These are phyloP conservation scores for Pyrochroa serraticornis DNA, from an alignment of 2,888 invertebrate genomes.

Conservation along the genomic window DNA sequence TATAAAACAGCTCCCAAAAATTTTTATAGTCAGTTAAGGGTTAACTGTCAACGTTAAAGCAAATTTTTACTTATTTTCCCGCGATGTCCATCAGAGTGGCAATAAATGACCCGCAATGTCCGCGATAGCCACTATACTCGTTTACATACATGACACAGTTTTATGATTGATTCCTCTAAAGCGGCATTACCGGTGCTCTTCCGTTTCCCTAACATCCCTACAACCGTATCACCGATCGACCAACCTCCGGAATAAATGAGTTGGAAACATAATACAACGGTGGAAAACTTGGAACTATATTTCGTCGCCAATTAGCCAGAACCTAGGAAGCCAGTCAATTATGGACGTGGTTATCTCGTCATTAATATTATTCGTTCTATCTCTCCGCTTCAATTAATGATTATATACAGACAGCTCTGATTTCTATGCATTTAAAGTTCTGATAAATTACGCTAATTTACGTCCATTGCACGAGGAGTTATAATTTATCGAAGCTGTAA, in stretches of 20 bases:
- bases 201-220: constrained; percentile 6
- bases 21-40: no score
- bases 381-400: constrained; percentile 13
- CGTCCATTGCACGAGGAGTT: background rate
- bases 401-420: constrained; percentile 7
- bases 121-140: background rate
- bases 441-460: constrained; percentile 18
- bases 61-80: no score
- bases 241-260: constrained; percentile 15
- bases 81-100: no score
- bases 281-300: constrained; percentile 8
- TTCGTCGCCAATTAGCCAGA: constrained; percentile 11
- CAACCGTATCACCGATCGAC: constrained; percentile 4
- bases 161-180: constrained; percentile 16
- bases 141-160: constrained; percentile 12
- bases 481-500: no score
- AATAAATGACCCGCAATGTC: no score
- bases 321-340: constrained; percentile 7
- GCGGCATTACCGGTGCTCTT: constrained; percentile 16
- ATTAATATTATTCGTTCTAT: constrained; percentile 15
- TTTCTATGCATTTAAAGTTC: constrained; percentile 11
- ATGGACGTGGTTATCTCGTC: constrained; percentile 16
- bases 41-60: no score
- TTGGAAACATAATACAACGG: constrained; percentile 12
- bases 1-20: no score